Evolutionary conservation across 2,888 invertebrate species (phyloP).

Genomic region (Amblyjoppa proteus): DNA sequence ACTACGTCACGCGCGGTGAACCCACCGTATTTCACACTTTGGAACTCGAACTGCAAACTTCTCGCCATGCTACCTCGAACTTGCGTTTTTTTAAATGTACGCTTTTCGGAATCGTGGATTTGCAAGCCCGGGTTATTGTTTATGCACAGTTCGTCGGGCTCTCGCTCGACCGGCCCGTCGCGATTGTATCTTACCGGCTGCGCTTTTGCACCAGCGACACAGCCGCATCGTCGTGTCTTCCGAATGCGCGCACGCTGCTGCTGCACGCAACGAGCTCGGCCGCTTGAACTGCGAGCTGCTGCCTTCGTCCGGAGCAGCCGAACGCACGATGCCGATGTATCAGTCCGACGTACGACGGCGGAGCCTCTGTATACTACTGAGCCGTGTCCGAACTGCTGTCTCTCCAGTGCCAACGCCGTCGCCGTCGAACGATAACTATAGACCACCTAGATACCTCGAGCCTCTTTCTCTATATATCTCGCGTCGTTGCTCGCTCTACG

Average conservation of each 20-base stretch:
- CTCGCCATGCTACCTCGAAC: background rate
- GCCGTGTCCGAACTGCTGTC: background rate
- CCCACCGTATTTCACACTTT: background rate
- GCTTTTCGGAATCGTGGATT: background rate
- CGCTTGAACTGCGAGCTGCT: background rate
- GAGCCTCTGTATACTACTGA: constrained; percentile 29
- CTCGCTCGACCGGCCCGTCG: background rate
- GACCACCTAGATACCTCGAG: constrained; percentile 37
- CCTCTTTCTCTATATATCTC: background rate
- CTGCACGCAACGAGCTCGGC: constrained; percentile 13
- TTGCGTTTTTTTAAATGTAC: background rate
- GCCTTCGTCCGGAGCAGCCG: background rate
- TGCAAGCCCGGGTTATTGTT: background rate
- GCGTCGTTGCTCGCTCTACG: constrained; percentile 18
- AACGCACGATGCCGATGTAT: background rate
- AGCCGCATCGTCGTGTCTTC: background rate
- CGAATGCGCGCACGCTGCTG: constrained; percentile 25
- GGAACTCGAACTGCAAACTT: background rate
- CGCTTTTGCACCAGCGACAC: constrained; percentile 18
- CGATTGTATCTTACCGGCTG: constrained; percentile 12
- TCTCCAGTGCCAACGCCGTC: constrained; percentile 15
- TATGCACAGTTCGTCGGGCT: background rate
- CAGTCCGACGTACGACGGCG: background rate
- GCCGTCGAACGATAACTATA: constrained; percentile 61
- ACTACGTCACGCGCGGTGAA: constrained; percentile 2